phyloP scores from a whole-genome alignment of 1,140 invertebrate species.

The Lepeophtheirus salmonis region DNA sequence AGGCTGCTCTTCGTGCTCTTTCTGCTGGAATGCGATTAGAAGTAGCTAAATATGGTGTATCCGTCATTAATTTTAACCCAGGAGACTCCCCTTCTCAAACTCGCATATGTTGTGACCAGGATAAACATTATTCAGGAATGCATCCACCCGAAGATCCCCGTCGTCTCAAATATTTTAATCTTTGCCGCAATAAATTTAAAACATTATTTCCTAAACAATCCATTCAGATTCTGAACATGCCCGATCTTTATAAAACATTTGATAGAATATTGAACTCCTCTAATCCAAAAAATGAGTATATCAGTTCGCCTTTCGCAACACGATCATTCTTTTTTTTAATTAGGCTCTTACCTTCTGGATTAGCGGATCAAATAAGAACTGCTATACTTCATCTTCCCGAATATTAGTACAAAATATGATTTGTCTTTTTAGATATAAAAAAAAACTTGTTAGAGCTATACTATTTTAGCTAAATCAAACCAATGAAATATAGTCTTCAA shows the following conservation, averaged over 20 bases:
- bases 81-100: conserved; percentile 13
- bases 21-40: conserved; percentile 9
- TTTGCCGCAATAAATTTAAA: not conserved
- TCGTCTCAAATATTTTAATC: not conserved
- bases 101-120: conserved; percentile 4
- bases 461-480: too few relatives aligned
- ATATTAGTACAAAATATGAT: too few relatives aligned
- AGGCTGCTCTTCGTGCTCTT: conserved; percentile 10
- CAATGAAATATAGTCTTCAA: too few relatives aligned
- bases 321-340: not conserved
- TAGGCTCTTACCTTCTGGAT: not conserved
- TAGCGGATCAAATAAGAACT: not conserved
- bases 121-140: conserved; percentile 7
- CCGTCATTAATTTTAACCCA: conserved; percentile 13
- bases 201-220: not conserved
- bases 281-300: not conserved
- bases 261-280: not conserved
- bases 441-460: too few relatives aligned
- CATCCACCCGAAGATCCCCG: not conserved
- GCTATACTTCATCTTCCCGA: not conserved
- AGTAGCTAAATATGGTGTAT: conserved; percentile 4
- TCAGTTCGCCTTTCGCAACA: not conserved
- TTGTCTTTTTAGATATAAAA: too few relatives aligned
- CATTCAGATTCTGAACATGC: not conserved
- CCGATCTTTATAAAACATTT: not conserved